Evolutionary conservation across 2,113 vertebrate genomes (phyloP).

Genomic region (Oplegnathus fasciatus): DNA sequence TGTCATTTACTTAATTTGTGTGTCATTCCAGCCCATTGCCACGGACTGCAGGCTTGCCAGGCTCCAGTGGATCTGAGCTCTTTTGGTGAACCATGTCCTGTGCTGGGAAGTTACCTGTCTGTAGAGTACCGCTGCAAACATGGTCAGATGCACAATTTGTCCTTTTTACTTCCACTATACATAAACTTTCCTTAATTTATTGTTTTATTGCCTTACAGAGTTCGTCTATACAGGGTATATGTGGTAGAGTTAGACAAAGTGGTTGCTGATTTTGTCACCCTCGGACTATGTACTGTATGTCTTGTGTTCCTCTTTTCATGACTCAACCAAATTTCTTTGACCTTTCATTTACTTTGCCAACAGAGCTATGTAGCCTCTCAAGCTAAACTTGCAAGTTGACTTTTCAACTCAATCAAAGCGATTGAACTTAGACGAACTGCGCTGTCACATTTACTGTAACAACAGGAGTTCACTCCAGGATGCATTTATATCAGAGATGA

Average conservation of each 20-base stretch:
- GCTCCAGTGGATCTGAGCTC: slow-evolving; percentile 84
- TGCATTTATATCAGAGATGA: background rate
- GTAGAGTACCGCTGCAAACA: slow-evolving; percentile 92
- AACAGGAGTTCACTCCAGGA: background rate
- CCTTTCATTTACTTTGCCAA: background rate
- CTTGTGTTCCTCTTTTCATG: background rate
- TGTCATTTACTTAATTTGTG: background rate
- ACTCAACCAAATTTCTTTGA: background rate
- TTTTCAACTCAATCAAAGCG: background rate
- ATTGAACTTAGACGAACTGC: background rate
- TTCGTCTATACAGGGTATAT: background rate
- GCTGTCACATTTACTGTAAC: background rate
- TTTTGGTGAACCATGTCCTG: slow-evolving; percentile 91
- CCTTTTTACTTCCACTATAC: background rate
- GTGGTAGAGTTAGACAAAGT: background rate
- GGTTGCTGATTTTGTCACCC: background rate
- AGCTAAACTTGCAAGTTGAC: background rate
- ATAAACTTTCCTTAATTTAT: background rate
- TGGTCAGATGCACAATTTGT: slow-evolving; percentile 79
- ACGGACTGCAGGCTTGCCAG: slow-evolving; percentile 92
- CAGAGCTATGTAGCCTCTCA: background rate
- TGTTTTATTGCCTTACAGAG: background rate
- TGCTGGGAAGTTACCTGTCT: slow-evolving; percentile 90
- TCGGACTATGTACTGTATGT: background rate
- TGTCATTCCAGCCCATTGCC: slow-evolving; percentile 88